Evolutionary conservation across 1,140 invertebrate species (phyloP), one percentile per base, ranked within the genome.

Genomic region (Calosoma granatense): DNA sequence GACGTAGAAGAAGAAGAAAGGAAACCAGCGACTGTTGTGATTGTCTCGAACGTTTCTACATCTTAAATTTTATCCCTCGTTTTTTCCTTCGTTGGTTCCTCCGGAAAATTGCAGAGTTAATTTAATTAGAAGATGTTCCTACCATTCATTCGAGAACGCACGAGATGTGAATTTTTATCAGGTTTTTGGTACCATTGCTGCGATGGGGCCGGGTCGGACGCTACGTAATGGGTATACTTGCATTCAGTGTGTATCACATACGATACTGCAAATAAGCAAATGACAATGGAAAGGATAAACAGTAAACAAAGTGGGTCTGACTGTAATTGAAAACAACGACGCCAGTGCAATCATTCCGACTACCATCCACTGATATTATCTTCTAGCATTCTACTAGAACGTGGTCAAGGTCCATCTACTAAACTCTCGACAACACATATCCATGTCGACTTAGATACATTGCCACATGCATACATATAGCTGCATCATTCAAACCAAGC

Each of bases 101-200:
- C 3, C 9, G 17, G 41, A 9, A n/a, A 9, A 36, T 36, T 36
- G 26, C 26, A n/a, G 26, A 36, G 26, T 47, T 47, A 47, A 47
- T 47, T 47, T 47, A 6, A 47, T 47, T 47, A 47, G 41, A 17
- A 17, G 41, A 47, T 47, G 41, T 47, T 47, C 41, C 9, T 47
- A 47, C 41, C 41, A 47, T 47, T 11, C 6, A 47, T 47, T 47
- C 41, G 41, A 3, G 41, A 47, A 12, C 17, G 41, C 41, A 47
- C 41, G 41, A 47, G 41, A 47, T 47, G 41, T 47, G 41, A 47
- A 47, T 47, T 47, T 47, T 47, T 9, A 47, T 47, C 41, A 36
- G 41, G 41, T 17, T 4, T 6, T 47, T 47, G 9, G 6, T 36
- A 36, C 26, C n/a, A 36, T 36, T n/a, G n/a, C 6, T 30, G 26